Conservation (phyloP, 1,140 invertebrate species). For the Tetraneura akinire region DNA sequence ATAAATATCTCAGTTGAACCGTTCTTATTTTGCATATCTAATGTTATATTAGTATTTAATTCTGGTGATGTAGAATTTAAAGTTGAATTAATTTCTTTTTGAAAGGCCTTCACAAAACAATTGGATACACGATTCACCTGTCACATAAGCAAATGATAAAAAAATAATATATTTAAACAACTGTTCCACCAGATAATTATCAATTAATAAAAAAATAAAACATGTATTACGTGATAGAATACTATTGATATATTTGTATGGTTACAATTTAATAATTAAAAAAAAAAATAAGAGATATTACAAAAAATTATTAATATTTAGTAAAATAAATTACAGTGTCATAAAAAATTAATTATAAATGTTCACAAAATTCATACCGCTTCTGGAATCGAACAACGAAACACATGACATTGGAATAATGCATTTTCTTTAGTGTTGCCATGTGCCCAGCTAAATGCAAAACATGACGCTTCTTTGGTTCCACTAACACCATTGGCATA, state of each 20-base stretch:
- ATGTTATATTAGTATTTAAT: slow-evolving; percentile 55
- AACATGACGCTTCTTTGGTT: slow-evolving; percentile 83
- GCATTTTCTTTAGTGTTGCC: slow-evolving; percentile 82
- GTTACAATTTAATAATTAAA: not conserved
- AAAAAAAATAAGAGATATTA: not conserved
- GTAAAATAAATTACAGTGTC: not conserved
- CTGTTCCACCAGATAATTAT: slow-evolving; percentile 14
- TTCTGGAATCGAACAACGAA: slow-evolving; percentile 94
- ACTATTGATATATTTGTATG: not conserved
- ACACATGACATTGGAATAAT: slow-evolving; percentile 96
- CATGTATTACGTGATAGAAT: not conserved
- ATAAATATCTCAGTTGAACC: slow-evolving; percentile 65
- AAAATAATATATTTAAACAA: slow-evolving; percentile 16
- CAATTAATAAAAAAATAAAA: not conserved
- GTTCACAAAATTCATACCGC: slow-evolving; percentile 75
- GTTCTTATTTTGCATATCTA: slow-evolving; percentile 55
- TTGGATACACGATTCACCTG: slow-evolving; percentile 72
- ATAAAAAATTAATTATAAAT: not conserved
- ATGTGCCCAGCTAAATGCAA: slow-evolving; percentile 96
- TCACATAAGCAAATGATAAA: slow-evolving; percentile 50
- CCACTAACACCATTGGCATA: slow-evolving; percentile 89
- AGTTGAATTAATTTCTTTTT: slow-evolving; percentile 76
- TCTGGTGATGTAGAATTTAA: slow-evolving; percentile 63
- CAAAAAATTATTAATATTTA: not conserved
- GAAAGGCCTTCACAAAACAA: slow-evolving; percentile 91